Percentiles rank a stretch among this genome's conserved stretches.
phyloP scores from a whole-genome alignment of 2,113 vertebrate species.

The Casuarius casuarius region DNA sequence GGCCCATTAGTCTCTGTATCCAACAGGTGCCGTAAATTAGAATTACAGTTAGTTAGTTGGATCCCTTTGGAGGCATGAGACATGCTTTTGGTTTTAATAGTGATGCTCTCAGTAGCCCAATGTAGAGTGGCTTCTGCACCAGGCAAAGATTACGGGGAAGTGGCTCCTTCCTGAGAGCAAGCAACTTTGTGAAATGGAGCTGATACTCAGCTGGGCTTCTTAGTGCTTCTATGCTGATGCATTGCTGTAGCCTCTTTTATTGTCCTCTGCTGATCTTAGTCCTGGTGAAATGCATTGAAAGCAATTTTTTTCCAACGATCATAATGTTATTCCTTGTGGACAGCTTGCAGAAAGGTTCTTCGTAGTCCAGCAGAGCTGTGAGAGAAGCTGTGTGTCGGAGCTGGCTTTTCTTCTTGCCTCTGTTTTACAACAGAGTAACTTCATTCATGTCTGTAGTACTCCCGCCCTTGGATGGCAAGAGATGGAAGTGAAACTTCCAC shows the following conservation, averaged over 20 bases:
- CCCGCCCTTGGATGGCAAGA: background rate
- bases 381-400: background rate
- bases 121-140: background rate
- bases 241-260: background rate
- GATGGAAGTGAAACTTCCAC: conserved; percentile 13
- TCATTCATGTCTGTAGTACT: background rate
- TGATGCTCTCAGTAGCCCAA: background rate
- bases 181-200: background rate
- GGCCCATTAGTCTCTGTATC: background rate
- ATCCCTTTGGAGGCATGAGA: background rate
- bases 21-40: background rate
- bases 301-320: background rate
- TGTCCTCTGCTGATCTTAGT: background rate
- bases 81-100: background rate
- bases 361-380: background rate
- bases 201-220: background rate
- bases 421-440: background rate
- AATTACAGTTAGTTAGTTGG: background rate
- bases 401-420: background rate
- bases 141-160: background rate
- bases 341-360: background rate
- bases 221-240: background rate
- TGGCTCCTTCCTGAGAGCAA: background rate
- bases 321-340: background rate
- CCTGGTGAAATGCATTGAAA: background rate